phyloP scores from a whole-genome alignment of 2,888 invertebrate species.

The Pyrocoelia pectoralis region DNA sequence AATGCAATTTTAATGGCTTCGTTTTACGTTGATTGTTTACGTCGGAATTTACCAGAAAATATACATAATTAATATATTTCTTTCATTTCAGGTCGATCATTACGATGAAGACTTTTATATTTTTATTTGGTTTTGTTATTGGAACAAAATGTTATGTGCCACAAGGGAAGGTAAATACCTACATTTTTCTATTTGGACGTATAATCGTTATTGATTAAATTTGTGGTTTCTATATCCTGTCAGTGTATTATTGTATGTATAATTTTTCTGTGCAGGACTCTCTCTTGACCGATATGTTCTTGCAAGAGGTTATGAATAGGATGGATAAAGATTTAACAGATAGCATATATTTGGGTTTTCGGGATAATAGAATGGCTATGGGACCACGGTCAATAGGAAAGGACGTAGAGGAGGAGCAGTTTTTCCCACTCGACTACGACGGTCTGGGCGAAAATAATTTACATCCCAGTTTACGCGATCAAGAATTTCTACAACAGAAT shows the following conservation, averaged over 20 bases:
- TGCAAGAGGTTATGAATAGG: slow-evolving; percentile 79
- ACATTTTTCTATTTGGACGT: background rate
- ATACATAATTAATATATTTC: slow-evolving; percentile 4
- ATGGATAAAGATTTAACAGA: slow-evolving; percentile 80
- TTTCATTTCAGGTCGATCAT: slow-evolving; percentile 26
- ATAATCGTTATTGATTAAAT: too few species aligned
- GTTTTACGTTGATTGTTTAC: too few species aligned
- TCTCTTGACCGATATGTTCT: slow-evolving; percentile 73
- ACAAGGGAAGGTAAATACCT: slow-evolving; percentile 52
- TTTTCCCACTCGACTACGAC: slow-evolving; percentile 73
- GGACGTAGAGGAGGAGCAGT: slow-evolving; percentile 62
- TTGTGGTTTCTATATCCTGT: too few species aligned
- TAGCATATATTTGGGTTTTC: slow-evolving; percentile 70
- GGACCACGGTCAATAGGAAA: slow-evolving; percentile 49
- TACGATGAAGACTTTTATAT: slow-evolving; percentile 46
- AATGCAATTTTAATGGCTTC: too few species aligned
- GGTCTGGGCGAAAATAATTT: slow-evolving; percentile 71
- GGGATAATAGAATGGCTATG: slow-evolving; percentile 58
- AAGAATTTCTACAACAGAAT: slow-evolving; percentile 87
- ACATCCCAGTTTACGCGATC: slow-evolving; percentile 84
- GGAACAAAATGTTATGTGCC: slow-evolving; percentile 54
- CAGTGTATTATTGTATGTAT: too few species aligned
- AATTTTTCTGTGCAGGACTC: slow-evolving; percentile 63
- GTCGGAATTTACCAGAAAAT: too few species aligned
- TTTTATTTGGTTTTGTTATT: slow-evolving; percentile 43